Conservation (phyloP, 2,888 invertebrate genomes). For the Phyllotreta striolata region DNA sequence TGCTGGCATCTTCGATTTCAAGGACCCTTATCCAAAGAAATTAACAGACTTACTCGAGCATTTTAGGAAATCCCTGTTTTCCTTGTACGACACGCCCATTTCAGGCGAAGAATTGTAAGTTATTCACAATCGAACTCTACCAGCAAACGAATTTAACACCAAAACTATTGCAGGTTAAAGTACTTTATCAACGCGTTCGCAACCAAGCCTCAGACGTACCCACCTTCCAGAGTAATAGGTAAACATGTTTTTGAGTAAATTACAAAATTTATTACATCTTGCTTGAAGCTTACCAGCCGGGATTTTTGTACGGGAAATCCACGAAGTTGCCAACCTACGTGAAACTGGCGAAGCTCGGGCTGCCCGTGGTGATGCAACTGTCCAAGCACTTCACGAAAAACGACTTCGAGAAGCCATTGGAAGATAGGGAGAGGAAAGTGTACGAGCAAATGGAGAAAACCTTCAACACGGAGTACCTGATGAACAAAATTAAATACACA, state of each 20-base stretch:
- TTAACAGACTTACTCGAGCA: slow-evolving; percentile 8
- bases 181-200: slow-evolving; percentile 31
- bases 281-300: slow-evolving; percentile 29
- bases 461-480: slow-evolving; percentile 18
- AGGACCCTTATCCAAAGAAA: slow-evolving; percentile 25
- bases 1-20: background rate
- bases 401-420: slow-evolving; percentile 9
- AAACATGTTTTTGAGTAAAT: background rate
- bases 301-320: slow-evolving; percentile 23
- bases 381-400: slow-evolving; percentile 20
- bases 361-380: slow-evolving; percentile 23
- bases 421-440: background rate
- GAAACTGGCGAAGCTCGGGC: slow-evolving; percentile 19
- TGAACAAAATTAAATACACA: slow-evolving; percentile 10
- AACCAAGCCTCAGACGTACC: slow-evolving; percentile 23
- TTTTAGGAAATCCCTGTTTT: slow-evolving; percentile 24
- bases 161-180: slow-evolving; percentile 25
- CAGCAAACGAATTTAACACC: background rate
- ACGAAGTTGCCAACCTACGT: slow-evolving; percentile 23
- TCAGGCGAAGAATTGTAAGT: slow-evolving; percentile 26
- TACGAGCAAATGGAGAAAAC: slow-evolving; percentile 14
- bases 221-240: slow-evolving; percentile 25
- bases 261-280: slow-evolving; percentile 4
- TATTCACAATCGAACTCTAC: background rate
- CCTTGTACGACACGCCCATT: background rate